A percentile compares a stretch with the other conserved stretches of the same genome.
These are phyloP conservation scores for Drosophila hawaiiensis DNA, from an alignment of 2,888 invertebrate genomes.

Conservation along the genomic window DNA sequence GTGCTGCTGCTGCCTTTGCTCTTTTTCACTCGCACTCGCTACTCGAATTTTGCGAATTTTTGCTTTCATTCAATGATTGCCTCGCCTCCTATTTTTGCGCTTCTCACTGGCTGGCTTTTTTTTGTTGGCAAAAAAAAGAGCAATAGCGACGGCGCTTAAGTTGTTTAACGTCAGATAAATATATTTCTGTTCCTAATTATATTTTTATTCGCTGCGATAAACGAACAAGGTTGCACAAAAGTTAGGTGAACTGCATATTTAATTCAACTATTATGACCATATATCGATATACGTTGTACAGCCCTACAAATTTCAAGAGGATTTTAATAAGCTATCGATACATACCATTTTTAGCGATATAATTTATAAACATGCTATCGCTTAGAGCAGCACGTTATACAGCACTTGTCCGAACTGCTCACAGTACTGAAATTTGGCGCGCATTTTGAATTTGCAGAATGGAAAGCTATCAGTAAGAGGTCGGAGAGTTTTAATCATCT, in stretches of 20 bases:
- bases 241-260: slow-evolving; percentile 61
- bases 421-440: slow-evolving; percentile 16
- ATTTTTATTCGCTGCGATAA: slow-evolving; percentile 68
- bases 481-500: neutral
- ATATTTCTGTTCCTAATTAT: slow-evolving; percentile 63
- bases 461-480: neutral
- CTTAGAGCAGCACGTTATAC: neutral
- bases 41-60: slow-evolving; percentile 59
- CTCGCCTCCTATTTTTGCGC: slow-evolving; percentile 50
- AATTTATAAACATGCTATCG: neutral
- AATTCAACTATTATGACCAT: slow-evolving; percentile 35
- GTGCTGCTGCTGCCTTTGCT: slow-evolving; percentile 52
- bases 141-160: slow-evolving; percentile 43
- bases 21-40: slow-evolving; percentile 64
- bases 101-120: slow-evolving; percentile 45
- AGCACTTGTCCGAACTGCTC: neutral
- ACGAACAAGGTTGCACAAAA: slow-evolving; percentile 62
- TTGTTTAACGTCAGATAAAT: slow-evolving; percentile 56
- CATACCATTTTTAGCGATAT: neutral
- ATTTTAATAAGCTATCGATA: slow-evolving; percentile 3
- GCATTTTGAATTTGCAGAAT: neutral
- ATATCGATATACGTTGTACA: slow-evolving; percentile 38
- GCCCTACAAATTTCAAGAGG: slow-evolving; percentile 9
- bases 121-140: slow-evolving; percentile 40
- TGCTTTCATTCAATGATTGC: slow-evolving; percentile 59